Conservation (phyloP, 2,888 invertebrate genomes). For the Thysanoteuthis rhombus region DNA sequence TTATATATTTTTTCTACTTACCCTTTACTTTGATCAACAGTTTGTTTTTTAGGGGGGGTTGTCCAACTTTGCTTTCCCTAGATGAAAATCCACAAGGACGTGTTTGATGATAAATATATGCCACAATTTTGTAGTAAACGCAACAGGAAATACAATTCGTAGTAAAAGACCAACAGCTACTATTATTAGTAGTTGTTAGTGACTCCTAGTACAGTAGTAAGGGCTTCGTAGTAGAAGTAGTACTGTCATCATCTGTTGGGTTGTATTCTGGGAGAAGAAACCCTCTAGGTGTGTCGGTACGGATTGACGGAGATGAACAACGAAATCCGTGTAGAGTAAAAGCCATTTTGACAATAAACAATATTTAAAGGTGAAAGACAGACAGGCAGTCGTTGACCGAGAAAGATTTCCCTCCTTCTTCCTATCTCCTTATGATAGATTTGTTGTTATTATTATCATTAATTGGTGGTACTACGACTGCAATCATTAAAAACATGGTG, state of each 20-base stretch:
- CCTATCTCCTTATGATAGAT: not conserved
- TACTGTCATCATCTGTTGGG: not conserved
- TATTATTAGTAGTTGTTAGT: not conserved
- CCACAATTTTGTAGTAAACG: not conserved
- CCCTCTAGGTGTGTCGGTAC: not conserved
- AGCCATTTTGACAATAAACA: not conserved
- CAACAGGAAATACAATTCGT: not conserved
- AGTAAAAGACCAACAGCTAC: not conserved
- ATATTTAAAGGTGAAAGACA: too few species aligned
- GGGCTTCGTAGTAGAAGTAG: not conserved
- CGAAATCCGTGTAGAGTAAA: not conserved
- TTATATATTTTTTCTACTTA: not conserved
- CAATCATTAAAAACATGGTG: not conserved
- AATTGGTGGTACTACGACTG: too few species aligned
- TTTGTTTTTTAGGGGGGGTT: not conserved
- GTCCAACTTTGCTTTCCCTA: not conserved
- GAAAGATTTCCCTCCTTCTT: not conserved
- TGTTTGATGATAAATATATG: not conserved
- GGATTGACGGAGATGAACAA: not conserved
- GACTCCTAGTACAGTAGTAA: not conserved
- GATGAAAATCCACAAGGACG: not conserved
- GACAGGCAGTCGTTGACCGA: not conserved
- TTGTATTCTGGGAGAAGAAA: not conserved
- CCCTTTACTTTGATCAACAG: not conserved
- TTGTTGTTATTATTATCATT: not conserved